Evolutionary conservation across 92 coral and sea anemone genomes (phyloP).

Genomic region (Phenganax marumi): DNA sequence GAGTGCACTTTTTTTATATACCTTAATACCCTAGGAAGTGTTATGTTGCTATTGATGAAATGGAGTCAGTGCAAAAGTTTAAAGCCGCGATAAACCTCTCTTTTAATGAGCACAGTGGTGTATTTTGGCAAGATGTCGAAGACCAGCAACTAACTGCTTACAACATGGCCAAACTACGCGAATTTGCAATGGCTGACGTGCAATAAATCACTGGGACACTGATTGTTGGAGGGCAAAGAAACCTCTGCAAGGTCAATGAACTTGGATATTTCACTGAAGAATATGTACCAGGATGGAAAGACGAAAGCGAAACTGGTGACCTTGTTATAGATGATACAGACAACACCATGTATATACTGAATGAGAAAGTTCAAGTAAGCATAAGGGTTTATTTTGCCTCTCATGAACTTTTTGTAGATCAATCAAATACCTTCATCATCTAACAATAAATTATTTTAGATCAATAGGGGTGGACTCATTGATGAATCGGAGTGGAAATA

Average conservation of each 20-base stretch:
- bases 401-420: background rate
- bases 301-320: background rate
- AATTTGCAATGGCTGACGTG: background rate
- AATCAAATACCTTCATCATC: background rate
- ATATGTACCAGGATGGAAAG: background rate
- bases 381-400: background rate
- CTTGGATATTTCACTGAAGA: too few relatives aligned
- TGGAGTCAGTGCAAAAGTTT: background rate
- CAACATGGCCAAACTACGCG: background rate
- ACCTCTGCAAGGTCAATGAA: too few relatives aligned
- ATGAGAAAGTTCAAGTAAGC: conserved; percentile 16
- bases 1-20: background rate
- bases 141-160: conserved; percentile 8
- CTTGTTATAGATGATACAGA: background rate
- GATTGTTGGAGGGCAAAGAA: conserved; percentile 4
- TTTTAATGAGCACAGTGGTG: conserved; percentile 1
- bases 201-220: background rate
- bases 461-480: background rate
- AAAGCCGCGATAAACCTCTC: conserved; percentile 11
- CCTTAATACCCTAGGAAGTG: too few relatives aligned
- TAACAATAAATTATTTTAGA: background rate
- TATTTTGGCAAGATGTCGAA: conserved; percentile 3
- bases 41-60: conserved; percentile 23
- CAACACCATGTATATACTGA: conserved; percentile 26
- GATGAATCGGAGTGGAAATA: background rate